Base-by-base conservation (phyloP, 2,797 vertebrate species). In the Gadopsis marmoratus region DNA sequence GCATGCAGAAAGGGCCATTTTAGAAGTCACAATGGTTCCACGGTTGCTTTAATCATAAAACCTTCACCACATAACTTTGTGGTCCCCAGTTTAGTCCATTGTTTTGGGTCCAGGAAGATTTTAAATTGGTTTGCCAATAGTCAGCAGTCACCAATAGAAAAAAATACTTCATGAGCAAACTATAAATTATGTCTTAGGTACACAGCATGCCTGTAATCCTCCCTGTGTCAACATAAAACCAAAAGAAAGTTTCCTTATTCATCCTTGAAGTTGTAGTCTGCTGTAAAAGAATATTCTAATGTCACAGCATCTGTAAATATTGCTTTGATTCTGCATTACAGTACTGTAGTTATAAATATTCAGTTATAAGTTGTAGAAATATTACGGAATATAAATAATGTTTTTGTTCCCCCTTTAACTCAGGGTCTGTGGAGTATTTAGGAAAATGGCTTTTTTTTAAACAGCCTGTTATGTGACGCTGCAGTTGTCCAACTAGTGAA, bases 41-140 rank as follows among this genome's bases (percentile, higher is more conserved):
- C 4, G 10, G 48, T 76, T 37, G 79, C 80, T 89, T 87, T 87
- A 87, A 89, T 89, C 78, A 81, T 50, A 35, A 83, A 67, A 77
- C 62, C 53, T 84, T 82, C 31, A 73, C 51, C 17, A 23, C 35
- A 54, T 55, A 61, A 12, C 53, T 82, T 75, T 87, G 63, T 54
- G 51, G 51, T 59, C 23, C 16, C 60, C 58, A 56, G 48, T 78
- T 75, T 33, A 60, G 23, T n/a, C 9, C n/a, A 35, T 50, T 61
- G n/a, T 53, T 71, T 79, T 72, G 4, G 48, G 26, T 50, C 37
- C 31, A 0, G 47, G 31, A 61, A 19, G n/a, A 56, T 62, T 79
- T 39, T 78, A 4, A n/a, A 56, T 26, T 21, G 13, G 26, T 56
- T 76, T 58, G 5, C 13, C 1, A n/a, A n/a, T 43, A 63, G 23